A percentile compares a stretch with the other conserved stretches of the same genome.
phyloP scores from a whole-genome alignment of 2,888 invertebrate species.

The Nomada fucata region DNA sequence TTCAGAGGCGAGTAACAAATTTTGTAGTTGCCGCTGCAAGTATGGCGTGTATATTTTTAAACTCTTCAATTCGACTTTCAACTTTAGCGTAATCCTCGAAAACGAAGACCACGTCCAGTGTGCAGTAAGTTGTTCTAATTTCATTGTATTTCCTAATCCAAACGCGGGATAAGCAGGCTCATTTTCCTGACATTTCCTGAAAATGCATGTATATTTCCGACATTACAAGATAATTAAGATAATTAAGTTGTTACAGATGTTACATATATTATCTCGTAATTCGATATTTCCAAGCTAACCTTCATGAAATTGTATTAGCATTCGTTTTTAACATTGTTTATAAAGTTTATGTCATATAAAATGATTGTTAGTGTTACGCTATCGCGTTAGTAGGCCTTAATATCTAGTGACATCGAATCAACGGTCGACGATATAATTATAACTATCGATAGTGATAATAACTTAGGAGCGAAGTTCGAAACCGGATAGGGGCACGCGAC shows the following conservation, averaged over 20 bases:
- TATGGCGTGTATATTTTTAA: constrained; percentile 87
- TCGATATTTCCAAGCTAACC: neutral
- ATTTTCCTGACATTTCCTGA: constrained; percentile 90
- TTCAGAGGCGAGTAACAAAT: constrained; percentile 86
- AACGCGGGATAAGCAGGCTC: constrained; percentile 90
- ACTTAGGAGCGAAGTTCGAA: too few species aligned
- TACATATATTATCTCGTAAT: neutral
- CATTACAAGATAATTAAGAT: too few species aligned
- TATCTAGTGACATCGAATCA: too few species aligned
- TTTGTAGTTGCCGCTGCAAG: constrained; percentile 86
- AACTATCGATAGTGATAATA: too few species aligned
- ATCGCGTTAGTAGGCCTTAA: too few species aligned
- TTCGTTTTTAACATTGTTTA: too few species aligned
- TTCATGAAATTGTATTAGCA: neutral
- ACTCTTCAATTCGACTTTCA: constrained; percentile 86
- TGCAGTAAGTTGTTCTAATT: constrained; percentile 89
- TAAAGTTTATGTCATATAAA: too few species aligned
- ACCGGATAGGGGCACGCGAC: too few species aligned
- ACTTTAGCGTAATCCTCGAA: constrained; percentile 80
- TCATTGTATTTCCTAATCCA: constrained; percentile 88
- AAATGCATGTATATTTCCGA: neutral
- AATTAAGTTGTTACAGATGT: too few species aligned
- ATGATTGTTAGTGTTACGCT: too few species aligned
- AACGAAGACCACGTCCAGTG: constrained; percentile 87
- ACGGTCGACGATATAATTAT: too few species aligned